Base-by-base conservation (phyloP, 2,888 invertebrate species). In the Neoscelio sp. region DNA sequence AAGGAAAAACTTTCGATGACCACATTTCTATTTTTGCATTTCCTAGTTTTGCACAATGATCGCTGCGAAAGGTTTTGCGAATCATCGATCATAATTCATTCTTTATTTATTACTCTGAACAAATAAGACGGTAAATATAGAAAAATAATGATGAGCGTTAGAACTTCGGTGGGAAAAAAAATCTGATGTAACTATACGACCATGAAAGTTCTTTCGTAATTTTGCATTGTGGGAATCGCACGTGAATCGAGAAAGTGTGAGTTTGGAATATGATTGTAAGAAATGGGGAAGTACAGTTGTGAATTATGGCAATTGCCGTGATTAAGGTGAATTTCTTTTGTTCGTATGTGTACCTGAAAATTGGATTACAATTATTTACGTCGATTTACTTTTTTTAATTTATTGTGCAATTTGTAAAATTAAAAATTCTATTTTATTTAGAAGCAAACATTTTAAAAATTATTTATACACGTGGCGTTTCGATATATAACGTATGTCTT, bases 171-270 rank as follows among this genome's bases (percentile, higher is more conserved):
- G 46, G 23, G 56, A 62, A 62, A 73, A 38, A 65, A 74, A 65
- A 58, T 50, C 33, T 58, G 50, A 58, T 48, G 46, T 30, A 65
- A 56, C 42, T 40, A 17, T 30, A 30, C 50, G 65, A 50, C 74
- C 74, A 65, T 65, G 65, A 65, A 74, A 62, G 64, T 28, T 56
- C 64, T 74, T 54, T 73, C 73, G 56, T 17, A 46, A 73, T 73
- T 74, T 65, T 26, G 42, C 48, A 48, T 65, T 65, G 58, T 56
- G 74, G 74, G 65, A 65, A 74, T 74, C 20, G n/a, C 40, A 58
- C 17, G 23, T 65, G 50, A 30, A 58, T 74, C 35, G 74, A 48
- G 65, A 74, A 74, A 74, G 65, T 65, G 74, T 40, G 74, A 58
- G 56, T 56, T 65, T 48, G 13, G 42, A 74, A 73, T 56, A 42